Evolutionary conservation across 2,113 vertebrate species (phyloP).

Genomic region (Eulemur macaco): DNA sequence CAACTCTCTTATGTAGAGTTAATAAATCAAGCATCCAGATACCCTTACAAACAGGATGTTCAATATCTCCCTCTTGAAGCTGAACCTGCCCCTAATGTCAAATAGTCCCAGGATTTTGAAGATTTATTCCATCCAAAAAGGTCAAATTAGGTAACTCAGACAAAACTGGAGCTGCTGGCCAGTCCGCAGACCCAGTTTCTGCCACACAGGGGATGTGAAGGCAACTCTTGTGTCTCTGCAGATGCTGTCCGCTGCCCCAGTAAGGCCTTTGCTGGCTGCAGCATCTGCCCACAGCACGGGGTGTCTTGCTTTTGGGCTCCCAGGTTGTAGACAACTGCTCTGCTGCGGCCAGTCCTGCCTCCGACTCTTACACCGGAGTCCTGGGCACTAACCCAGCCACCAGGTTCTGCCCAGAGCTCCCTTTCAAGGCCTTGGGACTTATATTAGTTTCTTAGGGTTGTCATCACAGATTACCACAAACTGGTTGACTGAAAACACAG

Average conservation of each 20-base stretch:
- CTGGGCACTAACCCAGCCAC: neutral
- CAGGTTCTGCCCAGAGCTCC: neutral
- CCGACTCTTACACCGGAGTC: neutral
- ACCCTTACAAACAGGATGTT: neutral
- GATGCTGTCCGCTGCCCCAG: neutral
- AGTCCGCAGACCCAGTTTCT: neutral
- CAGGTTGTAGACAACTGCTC: neutral
- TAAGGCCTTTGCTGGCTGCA: neutral
- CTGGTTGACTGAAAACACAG: neutral
- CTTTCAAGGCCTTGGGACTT: neutral
- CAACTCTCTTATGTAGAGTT: neutral
- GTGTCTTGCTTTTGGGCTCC: neutral
- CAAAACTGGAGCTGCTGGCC: neutral
- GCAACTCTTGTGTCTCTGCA: neutral
- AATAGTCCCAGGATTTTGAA: neutral
- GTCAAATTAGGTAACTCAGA: neutral
- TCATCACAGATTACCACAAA: neutral
- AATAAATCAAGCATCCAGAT: neutral
- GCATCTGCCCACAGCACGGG: neutral
- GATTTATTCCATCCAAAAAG: neutral
- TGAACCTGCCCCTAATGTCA: neutral
- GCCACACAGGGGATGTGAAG: neutral
- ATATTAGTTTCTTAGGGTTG: neutral
- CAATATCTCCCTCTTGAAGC: neutral
- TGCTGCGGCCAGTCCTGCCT: neutral